Percentiles rank a stretch among this genome's conserved stretches.
Evolutionary conservation across 2,888 invertebrate genomes (phyloP).

Genomic region (Punctoribates punctum): DNA sequence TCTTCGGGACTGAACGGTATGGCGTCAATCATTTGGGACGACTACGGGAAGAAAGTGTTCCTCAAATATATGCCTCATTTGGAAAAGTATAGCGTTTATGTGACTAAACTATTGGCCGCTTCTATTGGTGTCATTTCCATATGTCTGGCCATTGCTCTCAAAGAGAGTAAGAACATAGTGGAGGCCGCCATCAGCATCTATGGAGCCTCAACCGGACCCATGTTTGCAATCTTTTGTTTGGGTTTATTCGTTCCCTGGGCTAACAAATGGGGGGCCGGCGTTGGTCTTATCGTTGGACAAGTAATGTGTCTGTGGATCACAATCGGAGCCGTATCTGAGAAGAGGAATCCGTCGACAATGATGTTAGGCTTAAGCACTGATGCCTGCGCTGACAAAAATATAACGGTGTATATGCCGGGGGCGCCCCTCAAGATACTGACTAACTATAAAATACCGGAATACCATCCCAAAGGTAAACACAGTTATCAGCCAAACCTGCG

Average conservation of each 20-base stretch:
- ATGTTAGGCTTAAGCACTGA: conserved; percentile 29
- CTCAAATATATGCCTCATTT: background rate
- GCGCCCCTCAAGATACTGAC: background rate
- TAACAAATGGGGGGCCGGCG: conserved; percentile 36
- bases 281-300: conserved; percentile 38
- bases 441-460: conserved; percentile 29
- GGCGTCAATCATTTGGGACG: conserved; percentile 82
- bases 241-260: conserved; percentile 43
- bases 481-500: too few relatives aligned
- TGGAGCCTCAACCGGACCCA: conserved; percentile 41
- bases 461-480: conserved; percentile 32
- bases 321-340: conserved; percentile 34
- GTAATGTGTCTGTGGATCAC: conserved; percentile 37
- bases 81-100: background rate
- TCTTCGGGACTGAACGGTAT: conserved; percentile 65
- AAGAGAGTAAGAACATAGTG: conserved; percentile 40
- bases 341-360: conserved; percentile 21
- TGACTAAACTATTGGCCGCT: conserved; percentile 42
- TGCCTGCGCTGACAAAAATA: conserved; percentile 37
- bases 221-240: conserved; percentile 43
- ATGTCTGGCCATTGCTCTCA: conserved; percentile 40
- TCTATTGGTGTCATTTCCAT: conserved; percentile 40
- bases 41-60: conserved; percentile 60
- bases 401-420: background rate
- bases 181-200: conserved; percentile 42